phyloP scores from a whole-genome alignment of 2,888 invertebrate species.

The Pyrrhia umbra region DNA sequence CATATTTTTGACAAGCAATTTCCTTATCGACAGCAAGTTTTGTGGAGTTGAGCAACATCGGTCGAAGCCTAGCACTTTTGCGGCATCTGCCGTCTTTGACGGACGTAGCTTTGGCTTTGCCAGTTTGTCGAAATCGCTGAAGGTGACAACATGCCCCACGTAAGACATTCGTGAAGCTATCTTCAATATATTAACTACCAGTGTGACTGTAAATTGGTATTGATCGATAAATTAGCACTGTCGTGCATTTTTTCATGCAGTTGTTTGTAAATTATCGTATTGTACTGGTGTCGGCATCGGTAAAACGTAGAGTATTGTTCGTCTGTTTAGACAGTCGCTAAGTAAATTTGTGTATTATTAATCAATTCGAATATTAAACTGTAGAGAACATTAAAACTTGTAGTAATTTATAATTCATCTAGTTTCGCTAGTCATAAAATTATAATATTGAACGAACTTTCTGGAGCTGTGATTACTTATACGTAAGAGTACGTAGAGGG shows the following conservation, averaged over 20 bases:
- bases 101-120: conserved; percentile 3
- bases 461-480: conserved; percentile 8
- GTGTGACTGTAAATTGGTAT: neutral
- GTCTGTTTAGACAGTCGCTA: neutral
- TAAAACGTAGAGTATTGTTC: conserved; percentile 4
- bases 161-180: conserved; percentile 8
- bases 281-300: neutral
- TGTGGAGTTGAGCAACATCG: conserved; percentile 1
- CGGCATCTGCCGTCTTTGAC: conserved; percentile 3
- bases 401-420: neutral
- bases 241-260: conserved; percentile 2
- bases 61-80: conserved; percentile 3
- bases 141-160: neutral
- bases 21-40: conserved; percentile 19
- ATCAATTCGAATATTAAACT: neutral
- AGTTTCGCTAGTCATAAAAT: neutral
- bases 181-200: neutral
- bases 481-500: too few species aligned
- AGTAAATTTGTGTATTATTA: neutral
- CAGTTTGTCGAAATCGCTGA: neutral
- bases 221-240: conserved; percentile 12
- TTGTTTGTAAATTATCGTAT: conserved; percentile 9
- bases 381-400: neutral
- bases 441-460: neutral
- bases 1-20: conserved; percentile 37